These are phyloP conservation scores for Gymnocephalus cernua DNA, from an alignment of 2,113 vertebrate species.

Conservation along the genomic window DNA sequence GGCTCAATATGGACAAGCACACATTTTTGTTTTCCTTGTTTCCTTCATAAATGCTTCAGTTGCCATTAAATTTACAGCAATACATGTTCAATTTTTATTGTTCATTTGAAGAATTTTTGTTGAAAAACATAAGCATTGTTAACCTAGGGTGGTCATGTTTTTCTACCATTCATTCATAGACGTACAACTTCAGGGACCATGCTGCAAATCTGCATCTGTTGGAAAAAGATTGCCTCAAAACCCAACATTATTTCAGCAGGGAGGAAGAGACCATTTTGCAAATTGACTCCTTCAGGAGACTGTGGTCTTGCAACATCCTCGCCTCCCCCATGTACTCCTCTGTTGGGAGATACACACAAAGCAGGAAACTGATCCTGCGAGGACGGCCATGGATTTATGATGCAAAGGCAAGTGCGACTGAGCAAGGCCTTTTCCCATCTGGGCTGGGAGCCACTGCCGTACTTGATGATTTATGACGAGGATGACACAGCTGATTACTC, in stretches of 20 bases:
- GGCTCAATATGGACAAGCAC: conserved; percentile 10
- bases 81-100: neutral
- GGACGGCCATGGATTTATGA: conserved; percentile 79
- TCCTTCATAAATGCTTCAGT: neutral
- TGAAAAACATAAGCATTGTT: neutral
- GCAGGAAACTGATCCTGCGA: conserved; percentile 68
- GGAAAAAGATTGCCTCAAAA: conserved; percentile 46
- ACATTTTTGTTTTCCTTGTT: conserved; percentile 49
- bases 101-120: neutral
- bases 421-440: conserved; percentile 73
- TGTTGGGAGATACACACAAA: conserved; percentile 61
- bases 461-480: conserved; percentile 79
- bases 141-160: conserved; percentile 14
- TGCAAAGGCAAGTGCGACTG: conserved; percentile 66
- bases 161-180: conserved; percentile 23
- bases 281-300: conserved; percentile 70
- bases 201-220: conserved; percentile 49
- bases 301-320: conserved; percentile 63
- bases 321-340: conserved; percentile 45
- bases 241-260: conserved; percentile 65
- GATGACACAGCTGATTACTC: conserved; percentile 83
- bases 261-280: conserved; percentile 70
- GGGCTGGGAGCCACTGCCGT: conserved; percentile 68
- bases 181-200: neutral
- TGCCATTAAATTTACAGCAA: conserved; percentile 18